Evolutionary conservation across 2,888 invertebrate species (phyloP).

Genomic region (Drosophila bunnanda): DNA sequence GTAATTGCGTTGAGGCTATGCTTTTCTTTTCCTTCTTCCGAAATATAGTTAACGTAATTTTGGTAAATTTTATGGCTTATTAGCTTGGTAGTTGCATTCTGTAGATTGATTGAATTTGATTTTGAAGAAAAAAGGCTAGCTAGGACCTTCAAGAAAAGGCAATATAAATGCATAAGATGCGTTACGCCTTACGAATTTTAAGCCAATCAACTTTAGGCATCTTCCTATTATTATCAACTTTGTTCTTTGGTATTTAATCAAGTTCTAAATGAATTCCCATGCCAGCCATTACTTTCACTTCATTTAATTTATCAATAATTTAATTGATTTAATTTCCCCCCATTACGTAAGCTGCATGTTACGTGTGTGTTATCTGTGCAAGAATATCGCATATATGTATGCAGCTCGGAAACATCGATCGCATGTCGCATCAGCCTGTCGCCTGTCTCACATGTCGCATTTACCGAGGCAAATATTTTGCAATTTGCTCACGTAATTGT

Average conservation of each 20-base stretch:
- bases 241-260: too few relatives aligned
- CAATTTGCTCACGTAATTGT: constrained; percentile 55
- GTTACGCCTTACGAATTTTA: too few relatives aligned
- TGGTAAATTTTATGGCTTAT: constrained; percentile 21
- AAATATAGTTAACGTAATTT: constrained; percentile 29
- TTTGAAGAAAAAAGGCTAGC: not conserved
- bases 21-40: not conserved
- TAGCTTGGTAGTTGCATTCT: not conserved
- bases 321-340: not conserved
- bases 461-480: constrained; percentile 42
- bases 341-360: not conserved
- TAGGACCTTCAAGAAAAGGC: not conserved
- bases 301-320: not conserved
- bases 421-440: constrained; percentile 9
- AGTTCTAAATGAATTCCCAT: too few relatives aligned
- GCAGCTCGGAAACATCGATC: not conserved
- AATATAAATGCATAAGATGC: not conserved
- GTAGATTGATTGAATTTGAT: not conserved
- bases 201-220: too few relatives aligned
- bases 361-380: not conserved
- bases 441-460: constrained; percentile 26
- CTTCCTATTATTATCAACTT: too few relatives aligned
- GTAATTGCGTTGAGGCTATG: constrained; percentile 15
- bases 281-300: too few relatives aligned
- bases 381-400: not conserved